phyloP scores from a whole-genome alignment of 2,113 vertebrate genomes.

The Gobio gobio region DNA sequence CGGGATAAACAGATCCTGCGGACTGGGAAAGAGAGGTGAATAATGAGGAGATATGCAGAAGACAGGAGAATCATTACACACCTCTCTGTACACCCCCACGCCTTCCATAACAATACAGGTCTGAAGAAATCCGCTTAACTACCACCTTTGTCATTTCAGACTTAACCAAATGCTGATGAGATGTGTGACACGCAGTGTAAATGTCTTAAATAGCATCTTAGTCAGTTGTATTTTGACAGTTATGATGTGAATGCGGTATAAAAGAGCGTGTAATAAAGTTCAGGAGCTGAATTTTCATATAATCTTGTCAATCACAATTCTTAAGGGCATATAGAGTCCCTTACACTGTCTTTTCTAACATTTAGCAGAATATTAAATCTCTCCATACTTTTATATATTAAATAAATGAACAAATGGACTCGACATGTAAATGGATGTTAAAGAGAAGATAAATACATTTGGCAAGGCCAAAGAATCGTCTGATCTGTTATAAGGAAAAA shows the following conservation, averaged over 20 bases:
- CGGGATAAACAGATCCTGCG: constrained; percentile 40
- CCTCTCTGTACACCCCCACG: background rate
- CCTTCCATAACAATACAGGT: background rate
- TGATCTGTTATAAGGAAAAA: background rate
- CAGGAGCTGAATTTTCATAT: constrained; percentile 18
- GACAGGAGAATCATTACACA: constrained; percentile 26
- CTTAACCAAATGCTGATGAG: background rate
- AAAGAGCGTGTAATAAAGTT: constrained; percentile 16
- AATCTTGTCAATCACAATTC: constrained; percentile 21
- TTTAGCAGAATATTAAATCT: background rate
- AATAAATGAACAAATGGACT: background rate
- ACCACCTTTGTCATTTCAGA: constrained; percentile 30
- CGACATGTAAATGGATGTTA: background rate
- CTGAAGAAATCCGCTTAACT: background rate
- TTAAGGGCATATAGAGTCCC: background rate
- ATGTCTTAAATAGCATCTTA: background rate
- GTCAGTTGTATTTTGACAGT: constrained; percentile 23
- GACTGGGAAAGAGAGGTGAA: constrained; percentile 16
- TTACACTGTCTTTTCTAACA: background rate
- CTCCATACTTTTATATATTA: background rate
- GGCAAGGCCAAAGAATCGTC: background rate
- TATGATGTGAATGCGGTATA: background rate
- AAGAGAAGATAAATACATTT: background rate
- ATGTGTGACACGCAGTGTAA: background rate
- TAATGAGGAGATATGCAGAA: constrained; percentile 36